Evolutionary conservation across 2,113 vertebrate species (phyloP).

Genomic region (Mellivora capensis): DNA sequence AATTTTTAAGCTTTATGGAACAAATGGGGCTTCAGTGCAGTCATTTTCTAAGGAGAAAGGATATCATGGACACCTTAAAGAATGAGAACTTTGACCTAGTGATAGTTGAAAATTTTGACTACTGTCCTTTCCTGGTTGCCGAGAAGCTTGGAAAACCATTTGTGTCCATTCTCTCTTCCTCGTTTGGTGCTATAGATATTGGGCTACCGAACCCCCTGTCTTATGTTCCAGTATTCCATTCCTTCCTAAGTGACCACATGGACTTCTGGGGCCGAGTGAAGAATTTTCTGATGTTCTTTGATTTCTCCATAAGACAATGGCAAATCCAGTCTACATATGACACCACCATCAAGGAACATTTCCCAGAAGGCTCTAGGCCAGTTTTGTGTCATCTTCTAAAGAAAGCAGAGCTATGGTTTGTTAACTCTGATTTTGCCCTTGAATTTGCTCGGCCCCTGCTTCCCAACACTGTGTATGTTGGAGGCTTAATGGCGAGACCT

Average conservation of each 20-base stretch:
- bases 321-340: conserved; percentile 61
- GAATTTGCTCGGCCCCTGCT: conserved; percentile 81
- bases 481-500: conserved; percentile 80
- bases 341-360: conserved; percentile 75
- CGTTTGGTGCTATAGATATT: conserved; percentile 37
- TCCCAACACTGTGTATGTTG: conserved; percentile 81
- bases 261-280: conserved; percentile 75
- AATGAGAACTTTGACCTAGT: conserved; percentile 70
- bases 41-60: conserved; percentile 62
- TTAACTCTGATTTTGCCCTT: conserved; percentile 83
- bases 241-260: conserved; percentile 76
- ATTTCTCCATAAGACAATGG: conserved; percentile 38
- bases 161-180: conserved; percentile 63
- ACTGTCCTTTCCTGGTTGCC: conserved; percentile 78
- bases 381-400: conserved; percentile 72
- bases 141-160: conserved; percentile 68
- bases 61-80: conserved; percentile 73
- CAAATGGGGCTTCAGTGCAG: conserved; percentile 75
- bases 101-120: conserved; percentile 77
- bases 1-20: conserved; percentile 56
- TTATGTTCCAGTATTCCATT: conserved; percentile 68
- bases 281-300: conserved; percentile 76
- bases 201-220: conserved; percentile 66
- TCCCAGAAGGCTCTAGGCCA: conserved; percentile 66
- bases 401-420: conserved; percentile 82